Evolutionary conservation across 2,797 vertebrate genomes (phyloP), one percentile per base, ranked within the genome.

Genomic region (Sciurus vulgaris): DNA sequence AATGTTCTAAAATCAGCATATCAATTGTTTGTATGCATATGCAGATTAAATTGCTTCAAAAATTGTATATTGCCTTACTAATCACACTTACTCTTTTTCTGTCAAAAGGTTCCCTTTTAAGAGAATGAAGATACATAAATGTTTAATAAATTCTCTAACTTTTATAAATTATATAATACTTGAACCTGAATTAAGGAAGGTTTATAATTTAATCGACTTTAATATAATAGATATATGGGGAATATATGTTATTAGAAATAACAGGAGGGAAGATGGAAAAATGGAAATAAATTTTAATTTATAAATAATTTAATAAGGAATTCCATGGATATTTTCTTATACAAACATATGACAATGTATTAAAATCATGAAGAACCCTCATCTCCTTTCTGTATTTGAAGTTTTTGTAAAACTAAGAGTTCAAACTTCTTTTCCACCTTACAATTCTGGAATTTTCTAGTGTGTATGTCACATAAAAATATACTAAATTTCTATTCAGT

Each of bases 131-230:
- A 51, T 89, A 54, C 1, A 59, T 44, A 49, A 94, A 61, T 70
- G 61, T 69, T 82, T 7, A 95, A 74, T 78, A 56, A 91, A 82
- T 84, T 89, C 5, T 63, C 14, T 85, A 30, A 65, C 22, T 92
- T 82, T 85, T 3, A 44, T 5, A 74, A 93, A 67, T 35, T 72
- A 1, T 77, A 35, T 49, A 61, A 26, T 63, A 56, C 28, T 85
- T 77, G n/a, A 83, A 79, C 47, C n/a, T 83, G 15, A 93, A 79
- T 59, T 92, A 70, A 83, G 26, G 7, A 83, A 4, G 5, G 63
- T 7, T 89, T 93, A 76, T 74, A 92, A n/a, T 79, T 84, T 78
- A 93, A 83, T 17, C 84, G 47, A 85, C 28, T 33, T 91, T 79
- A 83, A 83, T 74, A 76, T 82, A 65, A 51, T 38, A 84, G 30